Conservation (phyloP, 2,113 vertebrate genomes). For the Aptenodytes patagonicus region DNA sequence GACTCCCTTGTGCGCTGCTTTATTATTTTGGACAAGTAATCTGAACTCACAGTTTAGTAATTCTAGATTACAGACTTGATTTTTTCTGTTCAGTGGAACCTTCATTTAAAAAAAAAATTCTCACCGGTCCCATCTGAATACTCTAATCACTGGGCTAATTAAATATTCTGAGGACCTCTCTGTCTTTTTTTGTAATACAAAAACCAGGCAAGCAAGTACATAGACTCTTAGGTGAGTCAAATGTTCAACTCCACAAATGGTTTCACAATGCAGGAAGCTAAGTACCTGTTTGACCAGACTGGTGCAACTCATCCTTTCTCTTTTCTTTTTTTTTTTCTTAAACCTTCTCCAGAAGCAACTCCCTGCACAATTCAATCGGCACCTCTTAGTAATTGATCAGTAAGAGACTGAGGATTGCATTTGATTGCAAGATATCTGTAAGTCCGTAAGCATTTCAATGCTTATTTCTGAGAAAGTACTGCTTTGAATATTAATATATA, state of each 20-base stretch:
- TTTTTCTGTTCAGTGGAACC: not conserved
- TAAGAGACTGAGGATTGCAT: not conserved
- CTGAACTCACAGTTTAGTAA: not conserved
- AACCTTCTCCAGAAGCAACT: not conserved
- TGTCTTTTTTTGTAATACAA: not conserved
- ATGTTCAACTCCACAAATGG: not conserved
- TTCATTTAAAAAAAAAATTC: not conserved
- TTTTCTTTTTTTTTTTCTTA: not conserved
- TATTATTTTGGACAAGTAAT: not conserved
- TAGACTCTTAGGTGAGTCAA: not conserved
- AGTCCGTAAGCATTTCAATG: not conserved
- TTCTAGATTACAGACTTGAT: not conserved
- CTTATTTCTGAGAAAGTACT: not conserved
- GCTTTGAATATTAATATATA: not conserved
- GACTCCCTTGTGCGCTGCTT: fast-evolving
- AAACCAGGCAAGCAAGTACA: not conserved
- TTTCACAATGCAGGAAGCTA: not conserved
- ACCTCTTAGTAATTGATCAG: not conserved
- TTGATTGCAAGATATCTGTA: not conserved
- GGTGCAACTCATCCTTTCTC: not conserved
- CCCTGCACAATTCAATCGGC: not conserved
- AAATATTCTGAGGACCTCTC: not conserved
- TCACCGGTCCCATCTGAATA: not conserved
- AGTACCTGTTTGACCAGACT: not conserved
- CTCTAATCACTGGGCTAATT: not conserved